Evolutionary conservation across 2,113 vertebrate genomes (phyloP).

Genomic region (Catharus fuscescens): DNA sequence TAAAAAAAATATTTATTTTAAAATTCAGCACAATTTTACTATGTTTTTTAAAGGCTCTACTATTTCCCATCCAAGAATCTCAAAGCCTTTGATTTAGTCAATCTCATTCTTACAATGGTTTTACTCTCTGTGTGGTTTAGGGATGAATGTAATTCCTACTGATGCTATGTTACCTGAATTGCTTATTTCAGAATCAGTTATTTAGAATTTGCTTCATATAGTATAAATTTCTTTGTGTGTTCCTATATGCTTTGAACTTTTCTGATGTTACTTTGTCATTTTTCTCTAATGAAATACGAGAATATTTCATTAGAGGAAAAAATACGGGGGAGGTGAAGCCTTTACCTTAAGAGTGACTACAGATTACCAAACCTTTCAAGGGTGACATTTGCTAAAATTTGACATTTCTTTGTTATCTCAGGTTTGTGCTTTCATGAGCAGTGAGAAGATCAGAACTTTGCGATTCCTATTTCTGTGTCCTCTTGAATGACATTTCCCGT

Average conservation of each 20-base stretch:
- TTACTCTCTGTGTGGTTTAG: not conserved
- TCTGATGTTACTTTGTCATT: not conserved
- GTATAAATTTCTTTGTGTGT: not conserved
- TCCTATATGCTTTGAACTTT: not conserved
- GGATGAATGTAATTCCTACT: not conserved
- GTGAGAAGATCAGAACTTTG: not conserved
- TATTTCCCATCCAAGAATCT: not conserved
- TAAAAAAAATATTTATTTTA: not conserved
- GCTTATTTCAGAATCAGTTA: not conserved
- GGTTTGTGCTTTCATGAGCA: not conserved
- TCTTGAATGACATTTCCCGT: not conserved
- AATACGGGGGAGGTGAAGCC: not conserved
- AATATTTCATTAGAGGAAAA: not conserved
- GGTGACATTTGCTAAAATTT: slow-evolving; percentile 9
- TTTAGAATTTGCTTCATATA: not conserved
- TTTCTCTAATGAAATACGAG: not conserved
- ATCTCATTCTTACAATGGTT: not conserved
- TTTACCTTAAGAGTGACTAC: not conserved
- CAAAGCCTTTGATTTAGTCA: not conserved
- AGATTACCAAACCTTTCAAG: not conserved
- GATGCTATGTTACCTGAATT: not conserved
- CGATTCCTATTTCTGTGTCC: not conserved
- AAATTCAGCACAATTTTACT: not conserved
- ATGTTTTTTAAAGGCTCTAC: not conserved
- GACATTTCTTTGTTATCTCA: not conserved